Conservation (phyloP, 2,888 invertebrate species). For the Chymomyza fuscimana region DNA sequence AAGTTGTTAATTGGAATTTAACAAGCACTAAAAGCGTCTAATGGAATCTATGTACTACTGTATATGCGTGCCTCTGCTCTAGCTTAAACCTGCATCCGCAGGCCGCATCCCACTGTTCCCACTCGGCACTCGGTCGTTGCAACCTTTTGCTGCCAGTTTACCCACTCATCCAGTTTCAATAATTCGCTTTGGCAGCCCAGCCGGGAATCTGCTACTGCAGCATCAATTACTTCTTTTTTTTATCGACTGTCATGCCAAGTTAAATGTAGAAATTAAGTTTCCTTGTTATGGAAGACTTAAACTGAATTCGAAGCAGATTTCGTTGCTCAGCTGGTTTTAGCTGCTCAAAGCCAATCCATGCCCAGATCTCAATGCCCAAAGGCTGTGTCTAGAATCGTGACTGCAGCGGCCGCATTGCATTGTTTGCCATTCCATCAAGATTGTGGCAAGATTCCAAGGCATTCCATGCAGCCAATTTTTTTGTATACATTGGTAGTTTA, state of each 20-base stretch:
- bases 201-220: background rate
- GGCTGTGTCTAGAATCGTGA: background rate
- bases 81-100: background rate
- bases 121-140: background rate
- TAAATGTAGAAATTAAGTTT: conserved; percentile 74
- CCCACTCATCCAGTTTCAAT: conserved; percentile 33
- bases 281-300: background rate
- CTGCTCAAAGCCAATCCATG: background rate
- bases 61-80: conserved; percentile 12
- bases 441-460: background rate
- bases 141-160: conserved; percentile 44
- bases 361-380: background rate
- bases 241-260: conserved; percentile 37
- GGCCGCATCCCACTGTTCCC: background rate
- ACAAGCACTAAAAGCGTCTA: conserved; percentile 74
- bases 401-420: background rate
- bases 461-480: background rate
- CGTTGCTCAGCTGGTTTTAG: background rate
- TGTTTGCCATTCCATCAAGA: background rate
- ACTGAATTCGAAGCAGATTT: background rate
- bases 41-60: conserved; percentile 48
- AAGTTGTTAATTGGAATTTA: conserved; percentile 77
- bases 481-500: background rate
- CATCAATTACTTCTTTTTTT: conserved; percentile 27
- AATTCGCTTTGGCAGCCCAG: conserved; percentile 7